Conservation (phyloP, 1,140 invertebrate species). For the Bactericera cockerelli region DNA sequence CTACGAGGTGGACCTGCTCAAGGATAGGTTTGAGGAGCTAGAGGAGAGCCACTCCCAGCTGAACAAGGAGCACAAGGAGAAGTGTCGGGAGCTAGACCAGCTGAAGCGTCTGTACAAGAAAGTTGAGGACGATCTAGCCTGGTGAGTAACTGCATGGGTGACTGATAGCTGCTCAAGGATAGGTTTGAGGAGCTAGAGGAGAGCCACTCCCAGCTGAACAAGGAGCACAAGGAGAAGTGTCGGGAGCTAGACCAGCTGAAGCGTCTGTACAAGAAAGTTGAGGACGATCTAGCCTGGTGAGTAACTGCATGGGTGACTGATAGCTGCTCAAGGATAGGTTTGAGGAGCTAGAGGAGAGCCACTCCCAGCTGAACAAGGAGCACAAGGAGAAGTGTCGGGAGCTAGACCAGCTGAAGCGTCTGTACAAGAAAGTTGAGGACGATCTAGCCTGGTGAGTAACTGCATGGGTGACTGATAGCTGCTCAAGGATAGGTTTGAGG, state of each 20-base stretch:
- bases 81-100: slow-evolving; percentile 79
- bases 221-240: slow-evolving; percentile 80
- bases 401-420: slow-evolving; percentile 68
- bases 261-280: slow-evolving; percentile 12
- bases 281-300: slow-evolving; percentile 4
- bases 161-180: slow-evolving; percentile 92
- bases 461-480: no score
- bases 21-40: slow-evolving; percentile 90
- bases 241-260: slow-evolving; percentile 82
- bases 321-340: slow-evolving; percentile 90
- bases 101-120: slow-evolving; percentile 39
- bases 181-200: slow-evolving; percentile 90
- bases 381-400: slow-evolving; percentile 81
- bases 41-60: slow-evolving; percentile 69
- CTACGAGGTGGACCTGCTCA: slow-evolving; percentile 91
- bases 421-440: neutral
- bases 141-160: no score
- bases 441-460: slow-evolving; percentile 17
- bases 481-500: slow-evolving; percentile 90
- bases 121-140: neutral
- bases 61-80: slow-evolving; percentile 72
- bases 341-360: slow-evolving; percentile 84
- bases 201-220: slow-evolving; percentile 50
- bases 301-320: no score
- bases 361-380: slow-evolving; percentile 58